These are phyloP conservation scores for Myrmecobius fasciatus DNA, from an alignment of 2,113 vertebrate species.

Conservation along the genomic window DNA sequence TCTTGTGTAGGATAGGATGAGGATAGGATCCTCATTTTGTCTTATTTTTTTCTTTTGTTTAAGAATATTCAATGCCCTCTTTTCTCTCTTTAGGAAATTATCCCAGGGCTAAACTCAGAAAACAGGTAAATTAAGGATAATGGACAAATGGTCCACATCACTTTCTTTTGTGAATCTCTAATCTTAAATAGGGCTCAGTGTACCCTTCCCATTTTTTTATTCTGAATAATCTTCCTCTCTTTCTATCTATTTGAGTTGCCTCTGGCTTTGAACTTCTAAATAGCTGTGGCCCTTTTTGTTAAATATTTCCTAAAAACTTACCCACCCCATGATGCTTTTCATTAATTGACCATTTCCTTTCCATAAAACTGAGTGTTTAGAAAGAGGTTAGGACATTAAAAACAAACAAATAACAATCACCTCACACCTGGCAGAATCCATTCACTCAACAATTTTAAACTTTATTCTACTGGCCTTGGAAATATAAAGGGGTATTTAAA, in stretches of 20 bases:
- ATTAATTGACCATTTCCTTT: conserved; percentile 16
- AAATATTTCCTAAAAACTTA: conserved; percentile 1
- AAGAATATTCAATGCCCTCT: background rate
- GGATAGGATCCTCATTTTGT: no score
- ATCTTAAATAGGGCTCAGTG: no score
- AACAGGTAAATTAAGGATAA: background rate
- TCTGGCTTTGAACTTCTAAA: conserved; percentile 2
- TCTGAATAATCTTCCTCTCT: background rate
- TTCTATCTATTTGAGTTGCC: no score
- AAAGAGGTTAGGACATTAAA: background rate
- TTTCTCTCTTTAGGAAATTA: background rate
- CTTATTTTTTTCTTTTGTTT: background rate
- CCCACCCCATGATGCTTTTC: background rate
- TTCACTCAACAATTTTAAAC: rapidly evolving
- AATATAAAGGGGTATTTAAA: no score
- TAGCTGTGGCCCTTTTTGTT: conserved; percentile 2
- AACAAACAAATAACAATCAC: background rate
- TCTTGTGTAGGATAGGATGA: background rate
- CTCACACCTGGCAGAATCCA: background rate
- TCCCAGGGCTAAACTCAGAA: background rate
- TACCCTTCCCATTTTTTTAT: background rate
- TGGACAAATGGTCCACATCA: background rate
- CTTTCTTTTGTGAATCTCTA: background rate
- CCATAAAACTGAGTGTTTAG: background rate
- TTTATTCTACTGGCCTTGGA: background rate